A percentile compares a stretch with the other conserved stretches of the same genome.
phyloP scores from a whole-genome alignment of 2,113 vertebrate genomes.

The Carettochelys insculpta region DNA sequence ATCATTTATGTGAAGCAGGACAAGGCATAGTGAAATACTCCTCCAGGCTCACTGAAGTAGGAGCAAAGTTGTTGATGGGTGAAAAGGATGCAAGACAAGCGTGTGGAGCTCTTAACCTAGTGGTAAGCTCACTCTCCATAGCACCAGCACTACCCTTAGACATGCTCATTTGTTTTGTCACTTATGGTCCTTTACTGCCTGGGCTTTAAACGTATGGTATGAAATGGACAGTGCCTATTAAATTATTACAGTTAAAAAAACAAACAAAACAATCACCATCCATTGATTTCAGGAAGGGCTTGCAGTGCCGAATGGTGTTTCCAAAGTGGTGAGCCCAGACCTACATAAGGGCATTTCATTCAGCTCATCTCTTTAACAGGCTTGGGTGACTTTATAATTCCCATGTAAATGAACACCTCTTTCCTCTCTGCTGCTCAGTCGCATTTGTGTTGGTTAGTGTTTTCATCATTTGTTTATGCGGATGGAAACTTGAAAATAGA shows the following conservation, averaged over 20 bases:
- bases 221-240: background rate
- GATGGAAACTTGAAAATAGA: background rate
- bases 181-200: conserved; percentile 3
- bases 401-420: background rate
- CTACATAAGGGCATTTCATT: background rate
- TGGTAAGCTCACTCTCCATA: background rate
- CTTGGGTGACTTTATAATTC: background rate
- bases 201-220: background rate
- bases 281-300: background rate
- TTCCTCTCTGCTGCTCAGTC: background rate
- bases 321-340: background rate
- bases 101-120: background rate
- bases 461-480: background rate
- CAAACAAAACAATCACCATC: too few relatives aligned
- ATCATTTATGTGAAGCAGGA: background rate
- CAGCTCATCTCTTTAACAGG: background rate
- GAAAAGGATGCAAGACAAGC: fast-evolving
- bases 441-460: background rate
- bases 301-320: fast-evolving
- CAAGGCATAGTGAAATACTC: background rate
- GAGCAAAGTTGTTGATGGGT: background rate
- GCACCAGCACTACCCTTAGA: background rate
- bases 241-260: background rate
- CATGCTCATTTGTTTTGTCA: background rate
- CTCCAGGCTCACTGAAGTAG: background rate